A percentile compares a stretch with the other conserved stretches of the same genome.
phyloP scores from a whole-genome alignment of 2,888 invertebrate genomes.

The Acronicta alni region DNA sequence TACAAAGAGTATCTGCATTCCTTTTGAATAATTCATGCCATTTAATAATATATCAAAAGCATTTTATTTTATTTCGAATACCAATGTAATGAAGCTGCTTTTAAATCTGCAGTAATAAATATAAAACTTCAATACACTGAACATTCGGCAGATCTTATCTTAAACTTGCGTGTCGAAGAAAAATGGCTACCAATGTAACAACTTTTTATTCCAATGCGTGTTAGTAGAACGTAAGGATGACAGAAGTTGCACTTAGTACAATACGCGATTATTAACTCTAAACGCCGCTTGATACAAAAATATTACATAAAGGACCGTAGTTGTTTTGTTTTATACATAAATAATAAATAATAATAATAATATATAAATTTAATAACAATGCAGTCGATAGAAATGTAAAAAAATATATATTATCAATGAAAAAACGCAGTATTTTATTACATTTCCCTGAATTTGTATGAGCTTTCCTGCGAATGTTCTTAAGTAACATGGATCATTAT shows the following conservation, averaged over 20 bases:
- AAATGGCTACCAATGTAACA: slow-evolving; percentile 36
- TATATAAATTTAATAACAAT: no score
- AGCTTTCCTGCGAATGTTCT: no score
- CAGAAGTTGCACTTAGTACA: slow-evolving; percentile 25
- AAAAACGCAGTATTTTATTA: no score
- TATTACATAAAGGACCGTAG: no score
- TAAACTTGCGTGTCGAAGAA: slow-evolving; percentile 27
- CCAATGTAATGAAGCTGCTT: slow-evolving; percentile 39
- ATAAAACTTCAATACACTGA: slow-evolving; percentile 30
- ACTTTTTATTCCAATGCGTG: slow-evolving; percentile 37
- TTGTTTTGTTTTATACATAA: no score
- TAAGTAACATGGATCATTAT: not conserved
- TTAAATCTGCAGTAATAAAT: slow-evolving; percentile 36
- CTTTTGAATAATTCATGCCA: slow-evolving; percentile 35
- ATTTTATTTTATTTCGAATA: slow-evolving; percentile 29
- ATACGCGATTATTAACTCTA: slow-evolving; percentile 7
- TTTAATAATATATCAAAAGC: slow-evolving; percentile 19
- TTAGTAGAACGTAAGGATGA: slow-evolving; percentile 8
- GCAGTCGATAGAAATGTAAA: no score
- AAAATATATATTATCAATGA: no score
- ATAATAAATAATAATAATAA: no score
- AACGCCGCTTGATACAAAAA: not conserved
- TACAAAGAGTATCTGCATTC: slow-evolving; percentile 21
- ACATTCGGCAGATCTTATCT: slow-evolving; percentile 39
- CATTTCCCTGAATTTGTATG: no score